Percentiles rank a stretch among this genome's conserved stretches.
phyloP scores from a whole-genome alignment of 2,113 vertebrate species.

The Nyctibius bracteatus region DNA sequence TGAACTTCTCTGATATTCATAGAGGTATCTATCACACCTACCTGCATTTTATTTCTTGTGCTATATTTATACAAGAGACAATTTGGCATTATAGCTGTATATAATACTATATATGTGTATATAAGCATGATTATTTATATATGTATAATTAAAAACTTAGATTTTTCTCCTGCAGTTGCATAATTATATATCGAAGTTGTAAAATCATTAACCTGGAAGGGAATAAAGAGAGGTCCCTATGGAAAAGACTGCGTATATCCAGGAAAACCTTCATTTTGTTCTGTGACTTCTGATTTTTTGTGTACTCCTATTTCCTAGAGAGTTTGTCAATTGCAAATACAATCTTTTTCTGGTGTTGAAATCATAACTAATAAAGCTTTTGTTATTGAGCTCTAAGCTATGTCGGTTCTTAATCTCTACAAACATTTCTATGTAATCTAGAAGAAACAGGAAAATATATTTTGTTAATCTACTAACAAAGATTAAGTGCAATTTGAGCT shows the following conservation, averaged over 20 bases:
- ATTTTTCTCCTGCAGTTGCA: background rate
- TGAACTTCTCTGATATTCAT: background rate
- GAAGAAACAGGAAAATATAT: constrained; percentile 32
- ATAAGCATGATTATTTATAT: background rate
- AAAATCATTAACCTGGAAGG: background rate
- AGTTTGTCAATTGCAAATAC: background rate
- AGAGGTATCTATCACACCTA: background rate
- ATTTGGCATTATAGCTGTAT: background rate
- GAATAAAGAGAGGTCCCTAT: background rate
- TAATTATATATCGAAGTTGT: background rate
- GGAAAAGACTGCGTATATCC: background rate
- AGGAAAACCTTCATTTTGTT: background rate
- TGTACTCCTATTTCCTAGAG: background rate
- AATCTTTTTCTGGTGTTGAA: background rate
- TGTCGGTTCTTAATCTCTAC: background rate
- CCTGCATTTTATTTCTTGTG: background rate
- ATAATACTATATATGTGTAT: background rate
- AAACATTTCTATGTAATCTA: constrained; percentile 26
- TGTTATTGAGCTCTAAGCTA: background rate
- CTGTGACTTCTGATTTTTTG: background rate
- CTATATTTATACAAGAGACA: background rate
- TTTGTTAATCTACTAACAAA: constrained; percentile 44
- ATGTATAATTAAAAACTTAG: background rate
- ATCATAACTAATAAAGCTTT: constrained; percentile 10
- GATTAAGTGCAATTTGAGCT: constrained; percentile 28